phyloP scores from a whole-genome alignment of 92 coral and sea anemone genomes.

The Chrysogorgia sp. region DNA sequence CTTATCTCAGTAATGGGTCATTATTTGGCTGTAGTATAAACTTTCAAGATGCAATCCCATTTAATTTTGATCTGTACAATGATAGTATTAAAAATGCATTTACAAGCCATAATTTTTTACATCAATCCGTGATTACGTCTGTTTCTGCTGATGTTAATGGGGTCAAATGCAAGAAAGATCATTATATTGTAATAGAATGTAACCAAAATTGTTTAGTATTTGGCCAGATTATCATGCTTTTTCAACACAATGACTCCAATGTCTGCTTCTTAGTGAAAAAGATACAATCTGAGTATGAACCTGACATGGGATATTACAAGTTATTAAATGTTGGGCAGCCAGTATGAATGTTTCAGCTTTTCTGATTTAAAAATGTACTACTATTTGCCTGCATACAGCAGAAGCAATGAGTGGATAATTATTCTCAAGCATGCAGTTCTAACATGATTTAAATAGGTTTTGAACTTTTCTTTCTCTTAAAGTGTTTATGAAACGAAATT shows the following conservation, averaged over 20 bases:
- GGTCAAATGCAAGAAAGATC: not conserved
- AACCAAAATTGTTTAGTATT: not conserved
- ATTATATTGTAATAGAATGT: not conserved
- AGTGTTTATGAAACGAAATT: too few species aligned
- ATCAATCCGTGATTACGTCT: not conserved
- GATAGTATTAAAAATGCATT: slow-evolving; percentile 33
- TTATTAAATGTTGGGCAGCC: not conserved
- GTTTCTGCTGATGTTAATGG: not conserved
- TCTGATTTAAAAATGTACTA: not conserved
- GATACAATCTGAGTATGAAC: slow-evolving; percentile 1
- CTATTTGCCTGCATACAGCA: not conserved
- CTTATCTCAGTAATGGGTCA: slow-evolving; percentile 27
- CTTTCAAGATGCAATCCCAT: slow-evolving; percentile 15
- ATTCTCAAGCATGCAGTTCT: not conserved
- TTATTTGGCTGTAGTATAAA: not conserved
- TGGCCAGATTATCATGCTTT: slow-evolving; percentile 26
- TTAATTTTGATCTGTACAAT: slow-evolving; percentile 30
- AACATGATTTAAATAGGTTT: too few species aligned
- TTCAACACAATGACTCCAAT: slow-evolving; percentile 15
- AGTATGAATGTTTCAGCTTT: not conserved
- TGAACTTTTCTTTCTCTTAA: too few species aligned
- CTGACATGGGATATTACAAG: slow-evolving; percentile 23
- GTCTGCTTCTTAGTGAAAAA: slow-evolving; percentile 13
- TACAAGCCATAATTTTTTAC: not conserved
- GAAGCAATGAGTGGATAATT: not conserved